phyloP scores from a whole-genome alignment of 92 coral and sea anemone genomes.

The Ricordea florida region DNA sequence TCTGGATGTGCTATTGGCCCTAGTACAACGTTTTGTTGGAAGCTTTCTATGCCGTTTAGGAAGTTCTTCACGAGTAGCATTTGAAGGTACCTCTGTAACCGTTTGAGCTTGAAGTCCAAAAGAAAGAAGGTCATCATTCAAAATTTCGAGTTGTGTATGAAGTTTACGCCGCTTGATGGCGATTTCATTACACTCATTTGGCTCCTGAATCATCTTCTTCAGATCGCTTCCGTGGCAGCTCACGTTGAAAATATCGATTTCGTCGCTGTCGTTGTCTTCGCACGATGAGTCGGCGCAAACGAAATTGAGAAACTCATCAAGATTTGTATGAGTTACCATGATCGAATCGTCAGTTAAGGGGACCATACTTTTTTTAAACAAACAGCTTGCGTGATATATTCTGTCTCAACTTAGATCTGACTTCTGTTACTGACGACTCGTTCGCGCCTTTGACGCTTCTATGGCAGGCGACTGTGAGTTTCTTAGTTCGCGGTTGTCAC shows the following conservation, averaged over 20 bases:
- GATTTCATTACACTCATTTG: conserved; percentile 46
- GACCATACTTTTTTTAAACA: neutral
- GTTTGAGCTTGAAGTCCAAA: conserved; percentile 2
- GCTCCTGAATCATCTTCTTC: conserved; percentile 64
- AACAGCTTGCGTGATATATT: neutral
- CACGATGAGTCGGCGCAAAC: conserved; percentile 16
- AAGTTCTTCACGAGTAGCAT: neutral
- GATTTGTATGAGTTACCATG: neutral
- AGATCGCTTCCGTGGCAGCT: conserved; percentile 86
- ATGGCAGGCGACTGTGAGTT: neutral
- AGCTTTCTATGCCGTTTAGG: neutral
- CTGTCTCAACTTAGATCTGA: neutral
- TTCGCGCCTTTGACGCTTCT: neutral
- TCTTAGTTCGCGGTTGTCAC: no score
- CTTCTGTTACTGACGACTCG: neutral
- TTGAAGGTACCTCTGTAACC: neutral
- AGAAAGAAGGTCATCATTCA: conserved; percentile 51
- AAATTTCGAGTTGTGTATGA: conserved; percentile 64
- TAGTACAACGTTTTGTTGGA: no score
- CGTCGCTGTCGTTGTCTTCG: conserved; percentile 55
- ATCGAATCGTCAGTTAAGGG: neutral
- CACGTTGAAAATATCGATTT: conserved; percentile 58
- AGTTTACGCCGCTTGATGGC: conserved; percentile 71
- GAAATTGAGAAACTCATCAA: neutral
- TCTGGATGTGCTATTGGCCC: no score